Evolutionary conservation across 2,888 invertebrate species (phyloP).

Genomic region (Trichacis sp.): DNA sequence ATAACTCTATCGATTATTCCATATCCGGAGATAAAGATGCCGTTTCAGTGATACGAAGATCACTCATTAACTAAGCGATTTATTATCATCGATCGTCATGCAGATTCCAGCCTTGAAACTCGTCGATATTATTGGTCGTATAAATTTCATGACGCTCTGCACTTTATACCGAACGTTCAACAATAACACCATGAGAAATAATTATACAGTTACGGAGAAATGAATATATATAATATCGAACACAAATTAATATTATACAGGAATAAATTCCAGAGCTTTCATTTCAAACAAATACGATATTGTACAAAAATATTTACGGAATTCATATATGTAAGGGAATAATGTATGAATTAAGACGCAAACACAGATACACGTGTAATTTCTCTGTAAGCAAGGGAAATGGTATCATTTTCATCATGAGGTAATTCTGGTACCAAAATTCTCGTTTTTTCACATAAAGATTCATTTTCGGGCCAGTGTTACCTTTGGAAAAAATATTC

Average conservation of each 20-base stretch:
- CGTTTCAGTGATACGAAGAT: conserved; percentile 31
- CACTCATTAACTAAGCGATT: conserved; percentile 26
- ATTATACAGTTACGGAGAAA: conserved; percentile 27
- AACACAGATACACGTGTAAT: conserved; percentile 12
- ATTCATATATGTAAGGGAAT: conserved; percentile 27
- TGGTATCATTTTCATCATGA: not conserved
- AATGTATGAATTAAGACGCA: conserved; percentile 28
- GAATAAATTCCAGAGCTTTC: conserved; percentile 29
- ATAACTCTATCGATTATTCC: conserved; percentile 31
- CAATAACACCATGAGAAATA: conserved; percentile 19
- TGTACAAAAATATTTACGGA: conserved; percentile 36
- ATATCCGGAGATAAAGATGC: conserved; percentile 34
- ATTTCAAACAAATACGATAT: conserved; percentile 24
- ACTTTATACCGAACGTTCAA: conserved; percentile 25
- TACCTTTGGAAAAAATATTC: too few species aligned
- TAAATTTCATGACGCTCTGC: conserved; percentile 27
- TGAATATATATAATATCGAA: conserved; percentile 17
- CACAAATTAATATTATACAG: conserved; percentile 16
- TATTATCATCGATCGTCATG: conserved; percentile 28
- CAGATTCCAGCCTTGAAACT: conserved; percentile 27
- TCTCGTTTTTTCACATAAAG: too few species aligned
- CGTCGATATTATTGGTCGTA: conserved; percentile 26
- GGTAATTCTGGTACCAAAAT: not conserved
- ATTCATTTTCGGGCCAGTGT: too few species aligned
- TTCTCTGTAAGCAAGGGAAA: conserved; percentile 13